Evolutionary conservation across 2,888 invertebrate genomes (phyloP), one percentile per base, ranked within the genome.

Genomic region (Nephrocerus scutellatus): DNA sequence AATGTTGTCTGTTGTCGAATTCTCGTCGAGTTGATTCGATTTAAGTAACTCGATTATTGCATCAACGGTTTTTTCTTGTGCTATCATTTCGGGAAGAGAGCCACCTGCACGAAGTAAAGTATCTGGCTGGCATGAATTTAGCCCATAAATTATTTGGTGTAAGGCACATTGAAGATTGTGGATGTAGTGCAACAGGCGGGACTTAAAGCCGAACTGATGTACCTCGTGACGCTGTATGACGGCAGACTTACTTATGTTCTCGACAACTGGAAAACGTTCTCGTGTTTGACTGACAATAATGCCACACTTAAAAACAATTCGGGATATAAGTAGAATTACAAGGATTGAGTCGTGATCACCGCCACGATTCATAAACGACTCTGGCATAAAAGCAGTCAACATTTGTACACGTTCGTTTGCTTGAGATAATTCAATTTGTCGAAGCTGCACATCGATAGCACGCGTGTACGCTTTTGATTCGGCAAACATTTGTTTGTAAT

Each of bases 291-390:
- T 82, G 0, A 91, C 75, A 14, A 98, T 76, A 44, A 97, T 84
- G 47, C 91, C 91, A 1, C 87, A 81, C 63, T 91, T 91, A 37
- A 84, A 83, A 33, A 84, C 79, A 57, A 97, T 72, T 28, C 96
- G 74, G 1, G 95, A 90, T 38, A 97, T 79, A 36, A 96, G 73
- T 8, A 97, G 70, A 6, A 92, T 76, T 2, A 89, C 78, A 46
- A 90, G 68, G 22, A 97, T 82, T 0, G 92, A 90, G 71, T 97
- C 96, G 62, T 93, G 87, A 70, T 97, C 96, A 42, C 92, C 87
- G 12, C 66, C 68, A 4, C 68, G 76, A 41, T 76, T 77, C 78
- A 92, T 82, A 67, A 96, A 97, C 47, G 89, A 88, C 51, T 96
- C 95, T 0, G 97, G 93, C 82, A 98, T 85, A 60, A 91, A 98